These are phyloP conservation scores for Toxotes chatareus DNA, from an alignment of 2,113 vertebrate species.

Conservation along the genomic window DNA sequence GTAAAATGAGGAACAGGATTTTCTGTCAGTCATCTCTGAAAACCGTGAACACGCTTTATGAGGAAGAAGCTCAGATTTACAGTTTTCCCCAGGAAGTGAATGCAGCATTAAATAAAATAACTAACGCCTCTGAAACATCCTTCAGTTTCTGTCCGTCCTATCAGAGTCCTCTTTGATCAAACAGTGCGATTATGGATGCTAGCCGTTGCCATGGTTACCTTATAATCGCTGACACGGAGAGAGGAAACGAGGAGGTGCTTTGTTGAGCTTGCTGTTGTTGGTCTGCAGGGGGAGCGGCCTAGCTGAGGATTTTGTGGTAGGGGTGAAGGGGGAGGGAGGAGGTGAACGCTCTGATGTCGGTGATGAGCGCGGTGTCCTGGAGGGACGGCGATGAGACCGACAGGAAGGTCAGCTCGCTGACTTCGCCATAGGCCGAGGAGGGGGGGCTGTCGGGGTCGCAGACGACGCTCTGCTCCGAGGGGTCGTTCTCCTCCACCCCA, in stretches of 20 bases:
- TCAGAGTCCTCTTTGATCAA: not conserved
- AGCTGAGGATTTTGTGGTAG: conserved; percentile 95
- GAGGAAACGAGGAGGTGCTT: not conserved
- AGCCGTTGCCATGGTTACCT: conserved; percentile 22
- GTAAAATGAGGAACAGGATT: too few species aligned
- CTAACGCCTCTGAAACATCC: not conserved
- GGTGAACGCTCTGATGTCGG: conserved; percentile 92
- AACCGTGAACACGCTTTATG: not conserved
- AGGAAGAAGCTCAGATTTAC: not conserved
- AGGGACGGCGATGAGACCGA: conserved; percentile 83
- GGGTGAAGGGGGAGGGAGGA: conserved; percentile 90
- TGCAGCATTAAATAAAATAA: conserved; percentile 22
- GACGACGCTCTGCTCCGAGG: conserved; percentile 46
- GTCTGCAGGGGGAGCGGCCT: conserved; percentile 44
- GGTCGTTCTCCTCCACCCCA: conserved; percentile 88
- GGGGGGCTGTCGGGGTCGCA: conserved; percentile 47
- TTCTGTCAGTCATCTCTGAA: not conserved
- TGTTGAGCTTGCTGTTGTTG: not conserved
- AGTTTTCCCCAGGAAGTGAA: conserved; percentile 34
- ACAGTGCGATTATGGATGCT: not conserved
- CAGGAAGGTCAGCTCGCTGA: conserved; percentile 89
- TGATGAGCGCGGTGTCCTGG: conserved; percentile 82
- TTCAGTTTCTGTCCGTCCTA: not conserved
- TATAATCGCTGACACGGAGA: not conserved
- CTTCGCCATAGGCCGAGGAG: conserved; percentile 87